Evolutionary conservation across 1,140 invertebrate genomes (phyloP).

Genomic region (Plutomurus gul): DNA sequence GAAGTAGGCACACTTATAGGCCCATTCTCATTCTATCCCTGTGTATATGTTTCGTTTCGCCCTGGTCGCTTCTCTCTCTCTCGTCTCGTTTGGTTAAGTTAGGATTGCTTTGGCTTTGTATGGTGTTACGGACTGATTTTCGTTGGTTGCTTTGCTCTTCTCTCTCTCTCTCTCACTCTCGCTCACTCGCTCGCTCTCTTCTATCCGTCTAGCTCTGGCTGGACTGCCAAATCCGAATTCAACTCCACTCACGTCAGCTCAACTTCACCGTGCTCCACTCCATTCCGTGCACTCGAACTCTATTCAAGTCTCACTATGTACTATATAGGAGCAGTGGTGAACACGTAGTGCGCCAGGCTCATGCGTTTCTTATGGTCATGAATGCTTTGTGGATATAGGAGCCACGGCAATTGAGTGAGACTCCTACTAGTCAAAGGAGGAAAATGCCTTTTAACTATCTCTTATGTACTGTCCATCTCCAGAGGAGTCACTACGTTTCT

Average conservation of each 20-base stretch:
- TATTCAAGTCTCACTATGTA: not conserved
- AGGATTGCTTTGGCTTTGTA: conserved; percentile 22
- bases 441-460: no score
- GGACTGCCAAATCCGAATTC: conserved; percentile 16
- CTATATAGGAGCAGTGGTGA: not conserved
- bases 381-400: no score
- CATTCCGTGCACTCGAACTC: not conserved
- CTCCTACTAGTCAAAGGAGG: no score
- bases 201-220: not conserved
- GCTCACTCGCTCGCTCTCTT: not conserved
- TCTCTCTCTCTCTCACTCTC: not conserved
- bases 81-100: conserved; percentile 16
- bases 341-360: not conserved
- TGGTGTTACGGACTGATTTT: conserved; percentile 20
- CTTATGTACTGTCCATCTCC: no score
- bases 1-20: no score
- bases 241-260: not conserved
- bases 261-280: not conserved
- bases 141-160: not conserved
- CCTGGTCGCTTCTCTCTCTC: not conserved
- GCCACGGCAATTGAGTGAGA: no score
- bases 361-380: not conserved
- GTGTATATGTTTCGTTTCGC: conserved; percentile 1
- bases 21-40: no score
- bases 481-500: no score